phyloP scores from a whole-genome alignment of 2,888 invertebrate genomes.

The Metacarcinus magister region DNA sequence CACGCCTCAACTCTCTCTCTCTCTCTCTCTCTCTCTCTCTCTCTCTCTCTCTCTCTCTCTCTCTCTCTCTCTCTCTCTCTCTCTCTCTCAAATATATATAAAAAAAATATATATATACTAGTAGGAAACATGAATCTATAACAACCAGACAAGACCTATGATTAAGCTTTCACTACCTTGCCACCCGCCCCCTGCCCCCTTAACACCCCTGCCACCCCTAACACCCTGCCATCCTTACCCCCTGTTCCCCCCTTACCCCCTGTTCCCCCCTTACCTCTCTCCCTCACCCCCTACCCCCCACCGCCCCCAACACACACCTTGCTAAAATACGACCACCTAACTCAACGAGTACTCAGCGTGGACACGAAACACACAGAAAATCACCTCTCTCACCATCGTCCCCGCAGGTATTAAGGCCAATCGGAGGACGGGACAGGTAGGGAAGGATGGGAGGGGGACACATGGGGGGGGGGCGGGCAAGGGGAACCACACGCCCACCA shows the following conservation, averaged over 20 bases:
- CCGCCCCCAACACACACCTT: neutral
- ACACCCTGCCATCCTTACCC: neutral
- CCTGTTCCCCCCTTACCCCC: neutral
- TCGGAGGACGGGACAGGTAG: neutral
- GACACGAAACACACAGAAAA: neutral
- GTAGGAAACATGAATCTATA: neutral
- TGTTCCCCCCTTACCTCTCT: neutral
- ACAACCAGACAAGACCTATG: neutral
- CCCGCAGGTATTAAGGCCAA: neutral
- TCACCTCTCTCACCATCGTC: neutral
- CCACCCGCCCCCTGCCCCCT: no score
- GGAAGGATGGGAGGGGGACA: neutral
- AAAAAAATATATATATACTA: no score
- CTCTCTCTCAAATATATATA: neutral
- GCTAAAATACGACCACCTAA: neutral
- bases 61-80: neutral
- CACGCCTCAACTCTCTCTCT: neutral
- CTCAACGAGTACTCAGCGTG: neutral
- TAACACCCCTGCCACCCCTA: no score
- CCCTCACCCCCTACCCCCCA: no score
- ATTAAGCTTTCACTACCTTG: neutral
- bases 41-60: slow-evolving; percentile 15
- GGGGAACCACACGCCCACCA: no score
- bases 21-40: slow-evolving; percentile 26
- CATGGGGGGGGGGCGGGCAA: no score